Conservation (phyloP, 2,797 vertebrate genomes). For the Molossus alvarezi region DNA sequence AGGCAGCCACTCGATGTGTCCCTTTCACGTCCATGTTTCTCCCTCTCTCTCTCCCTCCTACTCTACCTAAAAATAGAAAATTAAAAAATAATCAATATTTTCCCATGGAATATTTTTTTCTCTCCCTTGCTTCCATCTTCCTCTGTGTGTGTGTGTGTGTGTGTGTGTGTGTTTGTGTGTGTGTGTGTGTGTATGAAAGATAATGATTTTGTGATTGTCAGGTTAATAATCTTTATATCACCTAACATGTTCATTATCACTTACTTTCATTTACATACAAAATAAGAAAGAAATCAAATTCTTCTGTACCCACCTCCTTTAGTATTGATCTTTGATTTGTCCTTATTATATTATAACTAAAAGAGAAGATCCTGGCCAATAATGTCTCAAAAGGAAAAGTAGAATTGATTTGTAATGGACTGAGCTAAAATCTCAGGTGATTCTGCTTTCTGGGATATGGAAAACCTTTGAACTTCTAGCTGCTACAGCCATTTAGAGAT, state of each 20-base stretch:
- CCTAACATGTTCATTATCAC: slow-evolving; percentile 27
- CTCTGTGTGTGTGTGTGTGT: neutral
- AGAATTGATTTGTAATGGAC: neutral
- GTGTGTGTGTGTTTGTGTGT: neutral
- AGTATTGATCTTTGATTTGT: neutral
- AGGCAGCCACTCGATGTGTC: too few relatives aligned
- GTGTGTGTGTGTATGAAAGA: neutral
- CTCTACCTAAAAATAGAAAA: slow-evolving; percentile 61
- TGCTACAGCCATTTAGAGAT: slow-evolving; percentile 8
- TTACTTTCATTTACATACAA: slow-evolving; percentile 55
- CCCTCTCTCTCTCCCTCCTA: too few relatives aligned
- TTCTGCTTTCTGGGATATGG: neutral
- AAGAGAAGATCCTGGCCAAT: neutral
- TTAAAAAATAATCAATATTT: slow-evolving; percentile 69
- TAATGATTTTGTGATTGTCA: neutral
- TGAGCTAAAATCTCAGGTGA: slow-evolving; percentile 34
- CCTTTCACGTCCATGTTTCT: too few relatives aligned
- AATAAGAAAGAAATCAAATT: slow-evolving; percentile 38
- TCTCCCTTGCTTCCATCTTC: neutral
- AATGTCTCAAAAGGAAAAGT: slow-evolving; percentile 54
- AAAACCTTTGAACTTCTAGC: slow-evolving; percentile 11
- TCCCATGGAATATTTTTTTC: neutral
- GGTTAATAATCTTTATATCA: slow-evolving; percentile 52
- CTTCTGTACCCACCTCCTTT: neutral
- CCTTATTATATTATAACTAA: slow-evolving; percentile 46